A percentile compares a stretch with the other conserved stretches of the same genome.
phyloP scores from a whole-genome alignment of 2,797 vertebrate species.

The Oreochromis grahami region DNA sequence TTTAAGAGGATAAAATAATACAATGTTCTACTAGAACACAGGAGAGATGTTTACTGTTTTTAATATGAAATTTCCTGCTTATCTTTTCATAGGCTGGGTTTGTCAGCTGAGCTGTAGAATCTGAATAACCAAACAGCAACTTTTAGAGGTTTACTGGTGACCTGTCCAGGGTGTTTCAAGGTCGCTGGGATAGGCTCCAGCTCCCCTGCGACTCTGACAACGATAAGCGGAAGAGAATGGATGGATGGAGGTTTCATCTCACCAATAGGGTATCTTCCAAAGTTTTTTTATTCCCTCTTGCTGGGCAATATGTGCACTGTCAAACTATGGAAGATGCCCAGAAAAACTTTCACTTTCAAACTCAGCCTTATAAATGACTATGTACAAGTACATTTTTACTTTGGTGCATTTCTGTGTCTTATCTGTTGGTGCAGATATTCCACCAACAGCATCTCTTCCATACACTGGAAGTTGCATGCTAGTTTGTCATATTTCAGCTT shows the following conservation, averaged over 20 bases:
- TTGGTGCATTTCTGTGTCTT: not conserved
- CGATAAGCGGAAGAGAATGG: not conserved
- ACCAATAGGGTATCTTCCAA: not conserved
- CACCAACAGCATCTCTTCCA: not conserved
- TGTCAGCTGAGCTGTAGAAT: not conserved
- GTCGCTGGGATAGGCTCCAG: not conserved
- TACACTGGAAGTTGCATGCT: not conserved
- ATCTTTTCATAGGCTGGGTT: not conserved
- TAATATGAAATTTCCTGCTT: not conserved
- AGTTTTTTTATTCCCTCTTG: not conserved
- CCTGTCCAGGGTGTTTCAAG: not conserved
- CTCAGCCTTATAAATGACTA: not conserved
- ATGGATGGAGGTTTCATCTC: not conserved
- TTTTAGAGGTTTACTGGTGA: not conserved
- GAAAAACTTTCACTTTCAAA: not conserved
- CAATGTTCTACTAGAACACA: not conserved
- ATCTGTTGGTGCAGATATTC: not conserved
- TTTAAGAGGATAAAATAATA: not conserved
- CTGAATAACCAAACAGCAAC: not conserved
- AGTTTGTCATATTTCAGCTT: not conserved
- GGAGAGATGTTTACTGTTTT: not conserved
- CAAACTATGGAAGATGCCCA: not conserved
- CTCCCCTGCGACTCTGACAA: not conserved
- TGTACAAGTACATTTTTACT: not conserved
- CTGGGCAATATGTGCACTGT: not conserved